Conservation (phyloP, 2,888 invertebrate species). For the Scaeva pyrastri region DNA sequence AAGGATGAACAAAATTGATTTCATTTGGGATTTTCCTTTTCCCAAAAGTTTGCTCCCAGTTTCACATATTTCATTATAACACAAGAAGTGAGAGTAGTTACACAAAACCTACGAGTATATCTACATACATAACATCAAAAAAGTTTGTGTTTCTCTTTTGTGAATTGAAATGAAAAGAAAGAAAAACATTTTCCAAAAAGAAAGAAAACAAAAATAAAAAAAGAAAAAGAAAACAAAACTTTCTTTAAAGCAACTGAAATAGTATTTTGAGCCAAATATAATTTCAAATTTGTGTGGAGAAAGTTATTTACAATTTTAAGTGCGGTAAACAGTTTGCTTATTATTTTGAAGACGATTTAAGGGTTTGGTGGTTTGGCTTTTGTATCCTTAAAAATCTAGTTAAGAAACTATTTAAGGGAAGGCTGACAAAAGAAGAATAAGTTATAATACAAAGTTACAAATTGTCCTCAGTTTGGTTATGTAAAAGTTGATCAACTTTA, state of each 20-base stretch:
- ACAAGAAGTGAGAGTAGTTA: slow-evolving; percentile 14
- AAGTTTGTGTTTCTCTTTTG: slow-evolving; percentile 1
- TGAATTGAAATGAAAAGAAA: slow-evolving; percentile 2
- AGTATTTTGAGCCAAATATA: not conserved
- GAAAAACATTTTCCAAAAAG: not conserved
- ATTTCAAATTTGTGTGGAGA: not conserved
- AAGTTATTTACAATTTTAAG: slow-evolving; percentile 18
- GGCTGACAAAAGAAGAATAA: not conserved
- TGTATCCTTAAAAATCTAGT: not conserved
- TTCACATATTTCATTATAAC: slow-evolving; percentile 11
- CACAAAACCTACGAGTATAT: slow-evolving; percentile 2
- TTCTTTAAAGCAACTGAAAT: not conserved
- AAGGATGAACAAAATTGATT: slow-evolving; percentile 45
- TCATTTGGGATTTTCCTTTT: slow-evolving; percentile 45
- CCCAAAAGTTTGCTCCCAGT: slow-evolving; percentile 15
- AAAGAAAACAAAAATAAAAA: too few relatives aligned
- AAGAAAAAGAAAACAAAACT: not conserved
- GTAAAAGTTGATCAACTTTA: too few relatives aligned
- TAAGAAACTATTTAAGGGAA: not conserved
- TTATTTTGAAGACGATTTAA: not conserved
- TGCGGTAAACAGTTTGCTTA: not conserved
- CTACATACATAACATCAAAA: too few relatives aligned
- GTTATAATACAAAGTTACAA: too few relatives aligned
- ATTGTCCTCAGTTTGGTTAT: too few relatives aligned
- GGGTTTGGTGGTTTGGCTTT: not conserved